Conservation (phyloP, 2,113 vertebrate species). For the Neogobius melanostomus region DNA sequence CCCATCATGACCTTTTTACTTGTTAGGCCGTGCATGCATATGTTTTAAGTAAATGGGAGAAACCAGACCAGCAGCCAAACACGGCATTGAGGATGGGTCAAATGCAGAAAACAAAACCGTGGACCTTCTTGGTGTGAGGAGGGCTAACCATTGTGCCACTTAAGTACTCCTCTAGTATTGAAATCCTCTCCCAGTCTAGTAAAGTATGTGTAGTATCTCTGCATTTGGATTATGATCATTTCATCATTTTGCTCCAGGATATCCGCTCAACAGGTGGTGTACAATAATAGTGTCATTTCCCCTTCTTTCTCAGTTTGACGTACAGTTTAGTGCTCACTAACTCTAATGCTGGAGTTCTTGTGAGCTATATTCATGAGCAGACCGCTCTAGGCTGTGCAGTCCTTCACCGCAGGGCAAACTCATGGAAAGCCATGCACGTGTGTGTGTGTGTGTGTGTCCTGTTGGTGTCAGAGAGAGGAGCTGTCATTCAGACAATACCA, state of each 20-base stretch:
- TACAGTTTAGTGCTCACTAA: neutral
- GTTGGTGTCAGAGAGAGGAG: constrained; percentile 35
- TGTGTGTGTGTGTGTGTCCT: constrained; percentile 8
- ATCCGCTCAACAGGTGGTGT: neutral
- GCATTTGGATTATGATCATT: neutral
- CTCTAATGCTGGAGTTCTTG: neutral
- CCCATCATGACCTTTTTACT: too few species aligned
- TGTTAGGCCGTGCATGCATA: too few species aligned
- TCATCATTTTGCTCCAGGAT: neutral
- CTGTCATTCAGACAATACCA: constrained; percentile 59
- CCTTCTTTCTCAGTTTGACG: neutral
- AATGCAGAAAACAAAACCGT: too few species aligned
- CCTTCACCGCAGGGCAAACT: constrained; percentile 18
- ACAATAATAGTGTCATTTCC: neutral
- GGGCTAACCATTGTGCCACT: too few species aligned
- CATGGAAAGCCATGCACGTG: constrained; percentile 3
- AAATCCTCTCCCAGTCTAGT: neutral
- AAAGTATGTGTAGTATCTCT: neutral
- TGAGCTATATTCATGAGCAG: constrained; percentile 13
- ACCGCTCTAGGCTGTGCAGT: constrained; percentile 21
- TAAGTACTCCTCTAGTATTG: too few species aligned
- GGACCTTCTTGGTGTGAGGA: too few species aligned
- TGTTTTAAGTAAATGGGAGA: too few species aligned
- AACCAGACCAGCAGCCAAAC: too few species aligned
- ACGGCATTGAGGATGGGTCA: too few species aligned